Conservation (phyloP, 2,113 vertebrate species). For the Dendropsophus ebraccatus region DNA sequence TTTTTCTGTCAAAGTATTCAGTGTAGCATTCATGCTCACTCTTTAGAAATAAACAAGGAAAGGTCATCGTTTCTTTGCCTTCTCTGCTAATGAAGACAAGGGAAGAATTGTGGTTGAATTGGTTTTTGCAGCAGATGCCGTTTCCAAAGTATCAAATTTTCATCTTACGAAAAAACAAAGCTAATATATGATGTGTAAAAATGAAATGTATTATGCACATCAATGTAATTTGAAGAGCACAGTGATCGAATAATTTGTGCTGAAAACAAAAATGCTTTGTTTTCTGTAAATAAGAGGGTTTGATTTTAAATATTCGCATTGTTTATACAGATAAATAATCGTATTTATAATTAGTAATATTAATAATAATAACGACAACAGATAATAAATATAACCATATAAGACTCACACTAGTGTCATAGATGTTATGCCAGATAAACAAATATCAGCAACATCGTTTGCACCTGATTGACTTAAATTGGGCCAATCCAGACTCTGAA, state of each 20-base stretch:
- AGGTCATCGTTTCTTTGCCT: constrained; percentile 54
- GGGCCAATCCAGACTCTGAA: too few species aligned
- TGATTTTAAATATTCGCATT: too few species aligned
- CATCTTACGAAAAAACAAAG: constrained; percentile 15
- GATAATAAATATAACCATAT: too few species aligned
- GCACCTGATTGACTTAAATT: too few species aligned
- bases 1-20: constrained; percentile 58
- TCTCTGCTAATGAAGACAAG: constrained; percentile 62
- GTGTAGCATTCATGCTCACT: constrained; percentile 59
- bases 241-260: background rate
- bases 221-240: constrained; percentile 13
- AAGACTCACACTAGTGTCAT: too few species aligned
- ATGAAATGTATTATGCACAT: constrained; percentile 22
- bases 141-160: constrained; percentile 47
- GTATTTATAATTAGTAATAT: too few species aligned
- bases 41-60: constrained; percentile 61
- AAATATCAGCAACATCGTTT: too few species aligned
- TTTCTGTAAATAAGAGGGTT: too few species aligned
- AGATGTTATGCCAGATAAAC: too few species aligned
- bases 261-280: background rate
- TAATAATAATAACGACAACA: too few species aligned
- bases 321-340: too few species aligned
- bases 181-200: constrained; percentile 50
- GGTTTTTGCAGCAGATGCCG: constrained; percentile 43
- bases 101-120: constrained; percentile 39